These are phyloP conservation scores for Litocranius walleri DNA, from an alignment of 2,113 vertebrate genomes.

Conservation along the genomic window DNA sequence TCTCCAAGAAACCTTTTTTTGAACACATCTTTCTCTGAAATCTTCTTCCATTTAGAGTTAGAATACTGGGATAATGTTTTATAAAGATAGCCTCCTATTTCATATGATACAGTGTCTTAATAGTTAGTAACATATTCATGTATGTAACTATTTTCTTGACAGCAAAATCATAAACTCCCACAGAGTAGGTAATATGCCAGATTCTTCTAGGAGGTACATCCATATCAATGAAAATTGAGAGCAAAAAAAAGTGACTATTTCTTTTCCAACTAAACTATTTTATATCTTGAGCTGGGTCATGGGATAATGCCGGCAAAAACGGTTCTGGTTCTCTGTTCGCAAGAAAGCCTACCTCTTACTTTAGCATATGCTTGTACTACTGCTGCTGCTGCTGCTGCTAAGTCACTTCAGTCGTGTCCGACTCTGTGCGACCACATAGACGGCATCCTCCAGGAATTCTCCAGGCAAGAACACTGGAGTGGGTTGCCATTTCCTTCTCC, in stretches of 20 bases:
- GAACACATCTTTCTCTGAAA: background rate
- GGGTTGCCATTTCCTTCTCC: too few species aligned
- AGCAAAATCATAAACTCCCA: background rate
- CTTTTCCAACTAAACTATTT: background rate
- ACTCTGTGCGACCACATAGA: too few species aligned
- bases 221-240: background rate
- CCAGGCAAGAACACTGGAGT: too few species aligned
- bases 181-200: background rate
- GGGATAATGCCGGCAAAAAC: background rate
- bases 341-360: background rate
- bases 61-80: background rate
- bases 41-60: background rate
- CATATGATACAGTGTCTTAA: background rate
- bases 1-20: background rate
- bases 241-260: background rate
- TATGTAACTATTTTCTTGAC: background rate
- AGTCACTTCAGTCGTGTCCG: rapidly evolving
- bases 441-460: rapidly evolving
- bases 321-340: background rate
- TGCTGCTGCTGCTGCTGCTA: too few species aligned
- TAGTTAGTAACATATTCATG: background rate
- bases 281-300: background rate
- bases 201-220: background rate
- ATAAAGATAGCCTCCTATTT: background rate
- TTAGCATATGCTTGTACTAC: too few species aligned